phyloP scores from a whole-genome alignment of 1,140 invertebrate genomes.

The Neodiprion pinetum region DNA sequence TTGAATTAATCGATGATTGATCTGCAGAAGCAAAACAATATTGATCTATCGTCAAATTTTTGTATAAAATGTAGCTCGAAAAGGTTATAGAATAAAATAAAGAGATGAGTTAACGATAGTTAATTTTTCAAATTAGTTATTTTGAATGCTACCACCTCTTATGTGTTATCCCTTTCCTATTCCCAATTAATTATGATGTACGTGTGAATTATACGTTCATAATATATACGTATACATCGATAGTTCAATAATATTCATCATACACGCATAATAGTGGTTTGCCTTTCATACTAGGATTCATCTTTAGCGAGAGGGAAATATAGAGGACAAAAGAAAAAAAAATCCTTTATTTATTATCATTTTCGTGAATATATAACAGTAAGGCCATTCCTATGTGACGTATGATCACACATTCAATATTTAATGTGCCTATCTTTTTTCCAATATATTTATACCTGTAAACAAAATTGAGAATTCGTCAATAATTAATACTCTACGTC shows the following conservation, averaged over 20 bases:
- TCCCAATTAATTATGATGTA: neutral
- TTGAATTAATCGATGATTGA: constrained; percentile 26
- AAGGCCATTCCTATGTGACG: neutral
- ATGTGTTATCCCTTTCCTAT: neutral
- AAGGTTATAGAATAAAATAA: neutral
- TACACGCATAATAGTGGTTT: too few relatives aligned
- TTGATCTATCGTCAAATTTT: neutral
- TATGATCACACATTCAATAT: neutral
- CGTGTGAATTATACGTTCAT: too few relatives aligned
- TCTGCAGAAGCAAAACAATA: constrained; percentile 1
- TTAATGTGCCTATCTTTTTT: neutral
- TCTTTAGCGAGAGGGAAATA: neutral
- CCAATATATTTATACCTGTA: neutral
- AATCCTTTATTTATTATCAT: neutral
- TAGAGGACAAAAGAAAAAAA: neutral
- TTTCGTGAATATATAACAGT: neutral
- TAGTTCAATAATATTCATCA: too few relatives aligned
- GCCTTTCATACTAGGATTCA: neutral
- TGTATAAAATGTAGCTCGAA: neutral
- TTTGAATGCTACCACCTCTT: constrained; percentile 2
- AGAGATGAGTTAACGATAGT: neutral
- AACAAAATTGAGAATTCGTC: neutral
- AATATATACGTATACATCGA: too few relatives aligned
- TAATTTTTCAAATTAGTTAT: neutral
- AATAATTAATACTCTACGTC: constrained; percentile 50